Conservation (phyloP, 2,797 vertebrate species). For the Chromis chromis region DNA sequence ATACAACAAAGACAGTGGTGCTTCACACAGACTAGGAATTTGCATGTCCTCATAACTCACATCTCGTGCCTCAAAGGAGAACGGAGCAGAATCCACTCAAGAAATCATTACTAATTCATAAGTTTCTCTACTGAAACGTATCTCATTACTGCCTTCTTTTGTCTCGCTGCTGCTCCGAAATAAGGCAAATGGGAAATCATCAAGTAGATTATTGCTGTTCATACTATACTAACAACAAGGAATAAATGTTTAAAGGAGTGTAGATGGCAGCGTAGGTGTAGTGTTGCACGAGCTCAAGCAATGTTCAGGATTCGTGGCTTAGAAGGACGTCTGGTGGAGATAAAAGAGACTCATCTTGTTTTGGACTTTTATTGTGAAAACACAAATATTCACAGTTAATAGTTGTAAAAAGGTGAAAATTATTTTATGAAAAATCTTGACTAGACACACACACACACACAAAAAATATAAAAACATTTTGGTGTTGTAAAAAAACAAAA, state of each 20-base stretch:
- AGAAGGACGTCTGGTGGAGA: not conserved
- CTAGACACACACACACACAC: constrained; percentile 8
- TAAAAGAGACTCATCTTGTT: not conserved
- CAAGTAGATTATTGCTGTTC: constrained; percentile 47
- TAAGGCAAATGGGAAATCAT: constrained; percentile 52
- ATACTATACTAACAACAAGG: constrained; percentile 13
- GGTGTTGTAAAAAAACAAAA: constrained; percentile 16
- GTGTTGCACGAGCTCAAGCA: not conserved
- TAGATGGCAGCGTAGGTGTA: not conserved
- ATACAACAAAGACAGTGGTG: constrained; percentile 56
- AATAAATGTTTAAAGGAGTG: constrained; percentile 34
- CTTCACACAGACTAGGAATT: constrained; percentile 60
- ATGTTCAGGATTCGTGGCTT: constrained; percentile 1
- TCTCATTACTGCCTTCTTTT: constrained; percentile 66
- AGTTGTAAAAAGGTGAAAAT: not conserved
- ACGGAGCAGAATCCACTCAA: constrained; percentile 75
- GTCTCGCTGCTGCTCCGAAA: constrained; percentile 50
- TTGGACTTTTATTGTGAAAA: constrained; percentile 46
- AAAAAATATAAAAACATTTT: not conserved
- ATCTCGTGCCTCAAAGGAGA: constrained; percentile 67
- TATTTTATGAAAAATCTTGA: constrained; percentile 19
- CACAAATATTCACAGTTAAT: constrained; percentile 30
- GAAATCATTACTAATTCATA: constrained; percentile 78
- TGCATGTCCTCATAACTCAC: constrained; percentile 78
- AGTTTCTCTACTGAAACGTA: constrained; percentile 64